These are phyloP conservation scores for Phrynosoma blainvillii DNA, from an alignment of 2,113 vertebrate species.

Conservation along the genomic window DNA sequence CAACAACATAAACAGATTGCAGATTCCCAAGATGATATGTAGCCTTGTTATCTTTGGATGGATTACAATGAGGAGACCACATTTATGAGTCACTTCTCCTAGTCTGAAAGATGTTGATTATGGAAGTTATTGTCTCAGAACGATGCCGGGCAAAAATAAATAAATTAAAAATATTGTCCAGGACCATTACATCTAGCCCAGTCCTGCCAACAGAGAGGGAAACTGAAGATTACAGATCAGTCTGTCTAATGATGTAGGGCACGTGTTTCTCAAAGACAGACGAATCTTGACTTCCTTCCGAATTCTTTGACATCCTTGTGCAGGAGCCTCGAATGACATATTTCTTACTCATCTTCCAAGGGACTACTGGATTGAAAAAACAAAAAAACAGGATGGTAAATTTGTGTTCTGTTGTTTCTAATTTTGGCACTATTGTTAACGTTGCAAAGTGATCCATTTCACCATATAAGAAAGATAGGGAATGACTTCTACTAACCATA, in stretches of 20 bases:
- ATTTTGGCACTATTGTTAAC: neutral
- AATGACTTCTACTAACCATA: no score
- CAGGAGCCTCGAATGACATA: conserved; percentile 67
- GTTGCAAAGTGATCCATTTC: neutral
- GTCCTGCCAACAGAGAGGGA: neutral
- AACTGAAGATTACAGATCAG: conserved; percentile 43
- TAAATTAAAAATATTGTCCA: neutral
- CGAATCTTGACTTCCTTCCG: neutral
- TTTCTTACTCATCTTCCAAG: conserved; percentile 72
- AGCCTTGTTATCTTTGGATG: neutral
- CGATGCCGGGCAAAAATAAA: neutral
- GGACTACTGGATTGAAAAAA: conserved; percentile 66
- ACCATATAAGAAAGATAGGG: no score
- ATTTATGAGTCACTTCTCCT: neutral
- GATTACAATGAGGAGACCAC: no score
- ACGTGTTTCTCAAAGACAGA: conserved; percentile 3
- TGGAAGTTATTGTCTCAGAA: neutral
- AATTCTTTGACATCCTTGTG: conserved; percentile 50
- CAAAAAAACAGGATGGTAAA: neutral
- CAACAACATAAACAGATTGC: neutral
- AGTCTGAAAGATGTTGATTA: neutral
- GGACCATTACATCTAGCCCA: rapidly evolving
- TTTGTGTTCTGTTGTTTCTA: no score
- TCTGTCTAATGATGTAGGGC: conserved; percentile 58
- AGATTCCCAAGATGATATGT: neutral